These are phyloP conservation scores for Mercenaria mercenaria DNA, from an alignment of 1,140 invertebrate species.

Conservation along the genomic window DNA sequence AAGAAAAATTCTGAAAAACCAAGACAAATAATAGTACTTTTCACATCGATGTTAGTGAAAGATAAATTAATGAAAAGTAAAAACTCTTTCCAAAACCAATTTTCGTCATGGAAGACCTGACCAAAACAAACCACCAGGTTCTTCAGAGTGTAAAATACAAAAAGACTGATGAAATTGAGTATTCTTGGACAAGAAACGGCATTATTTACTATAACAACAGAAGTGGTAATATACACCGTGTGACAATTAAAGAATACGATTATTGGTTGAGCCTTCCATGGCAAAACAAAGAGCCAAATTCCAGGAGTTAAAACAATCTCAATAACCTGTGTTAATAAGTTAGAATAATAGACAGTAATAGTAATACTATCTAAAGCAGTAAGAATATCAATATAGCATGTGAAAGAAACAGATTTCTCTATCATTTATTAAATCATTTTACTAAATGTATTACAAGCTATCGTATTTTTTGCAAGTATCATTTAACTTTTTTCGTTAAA, in stretches of 20 bases:
- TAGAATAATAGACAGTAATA: too few species aligned
- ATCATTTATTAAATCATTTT: too few species aligned
- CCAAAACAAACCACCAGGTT: neutral
- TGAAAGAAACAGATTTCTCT: too few species aligned
- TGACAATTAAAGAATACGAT: neutral
- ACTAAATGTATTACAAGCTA: too few species aligned
- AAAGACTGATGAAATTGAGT: neutral
- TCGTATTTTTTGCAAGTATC: too few species aligned
- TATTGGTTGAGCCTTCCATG: constrained; percentile 8
- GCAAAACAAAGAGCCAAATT: neutral
- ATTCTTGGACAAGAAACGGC: neutral
- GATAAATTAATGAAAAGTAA: neutral
- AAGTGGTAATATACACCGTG: neutral
- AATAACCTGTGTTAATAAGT: too few species aligned
- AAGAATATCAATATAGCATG: too few species aligned
- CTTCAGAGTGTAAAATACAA: neutral
- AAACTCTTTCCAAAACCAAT: neutral
- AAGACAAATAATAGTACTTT: constrained; percentile 4
- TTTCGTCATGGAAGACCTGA: constrained; percentile 5
- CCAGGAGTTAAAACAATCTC: too few species aligned
- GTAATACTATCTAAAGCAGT: too few species aligned
- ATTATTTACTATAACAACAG: neutral
- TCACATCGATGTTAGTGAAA: neutral
- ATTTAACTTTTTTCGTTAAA: too few species aligned
- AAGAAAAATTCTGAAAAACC: neutral